These are phyloP conservation scores for Pelagia noctiluca DNA, from an alignment of 30 jellyfish, hydroid and myxozoan species.

Conservation along the genomic window DNA sequence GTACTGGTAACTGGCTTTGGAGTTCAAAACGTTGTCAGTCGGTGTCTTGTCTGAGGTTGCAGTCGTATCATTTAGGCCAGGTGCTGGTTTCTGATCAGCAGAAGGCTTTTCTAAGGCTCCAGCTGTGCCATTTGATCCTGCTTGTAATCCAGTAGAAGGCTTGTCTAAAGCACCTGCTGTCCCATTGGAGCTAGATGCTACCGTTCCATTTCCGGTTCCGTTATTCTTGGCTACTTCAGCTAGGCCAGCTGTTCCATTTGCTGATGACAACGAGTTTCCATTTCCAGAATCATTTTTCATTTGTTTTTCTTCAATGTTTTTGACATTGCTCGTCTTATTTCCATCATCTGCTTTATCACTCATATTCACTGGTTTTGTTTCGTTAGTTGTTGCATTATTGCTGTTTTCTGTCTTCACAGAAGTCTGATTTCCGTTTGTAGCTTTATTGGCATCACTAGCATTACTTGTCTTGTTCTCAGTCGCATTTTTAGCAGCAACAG, in stretches of 20 bases:
- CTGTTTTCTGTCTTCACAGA: not conserved
- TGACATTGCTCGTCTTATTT: not conserved
- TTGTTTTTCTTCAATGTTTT: not conserved
- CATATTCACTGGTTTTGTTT: not conserved
- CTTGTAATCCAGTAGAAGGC: too few relatives aligned
- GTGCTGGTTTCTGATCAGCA: not conserved
- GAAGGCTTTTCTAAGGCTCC: too few relatives aligned
- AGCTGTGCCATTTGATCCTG: too few relatives aligned
- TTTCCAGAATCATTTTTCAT: not conserved
- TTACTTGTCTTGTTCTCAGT: too few relatives aligned
- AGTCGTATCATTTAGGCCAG: not conserved
- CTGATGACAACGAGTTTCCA: too few relatives aligned
- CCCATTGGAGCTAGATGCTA: not conserved
- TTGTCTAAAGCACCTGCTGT: too few relatives aligned
- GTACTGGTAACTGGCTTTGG: constrained; percentile 69
- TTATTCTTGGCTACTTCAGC: not conserved
- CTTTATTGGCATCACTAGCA: not conserved
- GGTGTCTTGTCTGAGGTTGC: not conserved
- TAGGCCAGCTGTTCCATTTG: not conserved
- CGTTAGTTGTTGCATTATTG: constrained; percentile 1
- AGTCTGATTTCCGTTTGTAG: not conserved
- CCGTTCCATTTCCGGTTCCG: constrained; percentile 1
- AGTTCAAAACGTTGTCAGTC: constrained; percentile 36
- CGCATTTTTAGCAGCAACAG: too few relatives aligned
- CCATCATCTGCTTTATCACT: constrained; percentile 6